These are phyloP conservation scores for Agapostemon virescens DNA, from an alignment of 2,888 invertebrate species.

Conservation along the genomic window DNA sequence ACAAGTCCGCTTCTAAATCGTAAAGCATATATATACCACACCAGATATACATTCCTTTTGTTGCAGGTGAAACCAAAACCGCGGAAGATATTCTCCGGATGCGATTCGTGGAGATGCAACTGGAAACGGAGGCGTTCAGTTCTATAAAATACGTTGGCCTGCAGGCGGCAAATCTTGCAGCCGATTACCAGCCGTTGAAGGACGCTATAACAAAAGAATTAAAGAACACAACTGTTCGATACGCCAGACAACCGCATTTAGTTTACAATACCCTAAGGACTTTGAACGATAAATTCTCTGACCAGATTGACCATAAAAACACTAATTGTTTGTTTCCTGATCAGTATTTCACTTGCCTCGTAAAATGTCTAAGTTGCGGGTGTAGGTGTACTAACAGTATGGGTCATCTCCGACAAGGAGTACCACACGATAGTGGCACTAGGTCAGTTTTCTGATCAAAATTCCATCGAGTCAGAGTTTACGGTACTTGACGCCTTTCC, in stretches of 20 bases:
- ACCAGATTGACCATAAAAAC: constrained; percentile 84
- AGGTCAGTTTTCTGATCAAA: constrained; percentile 65
- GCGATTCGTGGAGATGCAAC: constrained; percentile 84
- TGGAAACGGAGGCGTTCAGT: constrained; percentile 87
- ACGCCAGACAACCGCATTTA: constrained; percentile 85
- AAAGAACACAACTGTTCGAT: constrained; percentile 86
- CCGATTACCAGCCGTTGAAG: constrained; percentile 84
- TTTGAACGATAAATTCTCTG: constrained; percentile 89
- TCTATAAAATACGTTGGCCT: constrained; percentile 87
- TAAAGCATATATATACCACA: too few relatives aligned
- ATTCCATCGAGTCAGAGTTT: not conserved
- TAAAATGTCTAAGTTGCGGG: constrained; percentile 87
- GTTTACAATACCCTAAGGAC: constrained; percentile 87
- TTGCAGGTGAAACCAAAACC: constrained; percentile 82
- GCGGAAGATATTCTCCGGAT: constrained; percentile 84
- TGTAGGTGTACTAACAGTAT: constrained; percentile 85
- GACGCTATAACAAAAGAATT: constrained; percentile 84
- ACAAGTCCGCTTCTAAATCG: constrained; percentile 28
- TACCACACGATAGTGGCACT: constrained; percentile 82
- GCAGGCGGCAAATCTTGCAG: constrained; percentile 81
- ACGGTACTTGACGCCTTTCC: not conserved
- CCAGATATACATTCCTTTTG: constrained; percentile 40
- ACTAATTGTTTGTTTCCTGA: constrained; percentile 87
- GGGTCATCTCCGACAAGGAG: constrained; percentile 85
- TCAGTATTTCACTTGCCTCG: constrained; percentile 89